Percentiles rank a stretch among this genome's conserved stretches.
Evolutionary conservation across 2,797 vertebrate species (phyloP).

Genomic region (Bothrops alternatus): DNA sequence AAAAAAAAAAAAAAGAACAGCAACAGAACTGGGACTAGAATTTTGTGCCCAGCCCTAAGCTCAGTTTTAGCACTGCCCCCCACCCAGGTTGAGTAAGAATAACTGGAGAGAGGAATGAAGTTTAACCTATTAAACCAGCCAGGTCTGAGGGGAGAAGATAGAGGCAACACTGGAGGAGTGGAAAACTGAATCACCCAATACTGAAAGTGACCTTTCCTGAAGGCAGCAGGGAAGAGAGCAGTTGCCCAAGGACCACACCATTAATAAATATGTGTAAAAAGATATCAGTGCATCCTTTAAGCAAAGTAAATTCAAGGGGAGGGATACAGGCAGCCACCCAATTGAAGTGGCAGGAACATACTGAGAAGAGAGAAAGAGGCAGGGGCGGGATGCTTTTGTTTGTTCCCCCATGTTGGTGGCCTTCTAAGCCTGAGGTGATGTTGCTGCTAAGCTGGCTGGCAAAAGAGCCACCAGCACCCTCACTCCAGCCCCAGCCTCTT

Average conservation of each 20-base stretch:
- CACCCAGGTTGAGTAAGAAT: background rate
- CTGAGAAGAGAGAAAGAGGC: slow-evolving; percentile 23
- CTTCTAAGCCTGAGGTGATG: slow-evolving; percentile 31
- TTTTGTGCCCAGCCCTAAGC: background rate
- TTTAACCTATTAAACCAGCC: background rate
- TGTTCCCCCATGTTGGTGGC: slow-evolving; percentile 8
- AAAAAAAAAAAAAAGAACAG: background rate
- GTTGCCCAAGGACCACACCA: slow-evolving; percentile 70
- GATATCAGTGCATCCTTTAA: slow-evolving; percentile 76
- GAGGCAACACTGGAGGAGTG: background rate
- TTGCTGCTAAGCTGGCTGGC: background rate
- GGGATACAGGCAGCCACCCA: slow-evolving; percentile 64
- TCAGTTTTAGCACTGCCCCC: background rate
- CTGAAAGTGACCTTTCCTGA: slow-evolving; percentile 17
- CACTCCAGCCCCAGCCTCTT: background rate
- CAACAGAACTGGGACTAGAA: background rate
- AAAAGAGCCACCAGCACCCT: slow-evolving; percentile 10
- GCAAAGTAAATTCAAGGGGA: slow-evolving; percentile 73
- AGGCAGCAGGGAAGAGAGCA: slow-evolving; percentile 30
- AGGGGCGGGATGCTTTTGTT: slow-evolving; percentile 38
- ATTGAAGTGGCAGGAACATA: slow-evolving; percentile 32
- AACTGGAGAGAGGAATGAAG: background rate
- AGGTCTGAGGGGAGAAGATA: background rate
- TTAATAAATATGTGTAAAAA: slow-evolving; percentile 78
- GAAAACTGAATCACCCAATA: background rate